Percentiles rank a stretch among this genome's conserved stretches.
Conservation (phyloP, 2,888 invertebrate species). For the Erebia palarica region DNA sequence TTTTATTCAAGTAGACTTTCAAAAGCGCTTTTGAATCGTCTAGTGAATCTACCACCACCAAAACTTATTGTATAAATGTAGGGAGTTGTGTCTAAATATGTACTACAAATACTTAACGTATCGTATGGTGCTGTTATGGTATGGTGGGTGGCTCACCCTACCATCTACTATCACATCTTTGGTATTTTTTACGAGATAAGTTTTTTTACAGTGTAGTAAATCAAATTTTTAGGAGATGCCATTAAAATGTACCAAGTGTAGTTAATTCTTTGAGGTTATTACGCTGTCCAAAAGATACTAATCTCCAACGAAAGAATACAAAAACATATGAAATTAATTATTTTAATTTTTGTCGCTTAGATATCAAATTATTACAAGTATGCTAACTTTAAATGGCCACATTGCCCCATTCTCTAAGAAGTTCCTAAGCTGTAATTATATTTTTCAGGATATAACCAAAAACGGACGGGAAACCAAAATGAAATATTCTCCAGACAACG, state of each 20-base stretch:
- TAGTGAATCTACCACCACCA: no score
- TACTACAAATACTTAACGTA: not conserved
- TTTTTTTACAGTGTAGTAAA: constrained; percentile 24
- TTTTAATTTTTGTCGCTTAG: not conserved
- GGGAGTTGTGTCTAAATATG: not conserved
- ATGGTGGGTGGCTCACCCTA: no score
- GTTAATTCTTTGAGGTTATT: not conserved
- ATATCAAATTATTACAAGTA: not conserved
- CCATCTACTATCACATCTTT: not conserved
- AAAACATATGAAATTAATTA: no score
- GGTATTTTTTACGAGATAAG: constrained; percentile 9
- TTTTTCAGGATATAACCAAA: constrained; percentile 85
- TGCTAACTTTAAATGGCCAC: not conserved
- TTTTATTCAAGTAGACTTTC: no score
- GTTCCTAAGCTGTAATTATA: not conserved
- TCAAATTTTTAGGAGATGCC: constrained; percentile 25
- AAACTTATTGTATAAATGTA: no score
- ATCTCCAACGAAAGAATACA: not conserved
- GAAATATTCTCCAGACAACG: constrained; percentile 88
- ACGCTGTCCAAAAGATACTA: not conserved
- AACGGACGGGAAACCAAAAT: constrained; percentile 88
- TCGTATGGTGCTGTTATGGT: no score
- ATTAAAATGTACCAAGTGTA: constrained; percentile 16
- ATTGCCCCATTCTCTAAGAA: not conserved
- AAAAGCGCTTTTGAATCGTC: no score